Base-by-base conservation (phyloP, 2,888 invertebrate species). In the Elysia crispata region DNA sequence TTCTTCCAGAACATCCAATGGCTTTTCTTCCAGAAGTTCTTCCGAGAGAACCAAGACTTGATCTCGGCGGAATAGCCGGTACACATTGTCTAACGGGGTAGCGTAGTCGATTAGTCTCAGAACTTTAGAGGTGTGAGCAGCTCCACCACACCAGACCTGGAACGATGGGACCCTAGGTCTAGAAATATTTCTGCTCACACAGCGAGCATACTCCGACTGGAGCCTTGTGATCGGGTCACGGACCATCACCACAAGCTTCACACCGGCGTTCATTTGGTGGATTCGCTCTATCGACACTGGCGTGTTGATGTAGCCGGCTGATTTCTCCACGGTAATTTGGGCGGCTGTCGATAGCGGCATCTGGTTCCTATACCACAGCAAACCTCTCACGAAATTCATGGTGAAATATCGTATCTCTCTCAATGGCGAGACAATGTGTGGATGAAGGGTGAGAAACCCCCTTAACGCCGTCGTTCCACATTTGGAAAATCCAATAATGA, bases 41-140 rank as follows among this genome's bases (percentile, higher is more conserved):
- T 77, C 77, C 0, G 25, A 15, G 6, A 77, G 20, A 13, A 77
- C 33, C n/a, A 77, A 31, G 15, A 77, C 60, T n/a, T 77, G 77
- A 30, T 54, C 20, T 0, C 30, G 0, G 15, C 15, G 33, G 23
- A 77, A 77, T 33, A 69, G 1, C 0, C 33, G 23, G 33, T 31
- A 77, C 1, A 60, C 69, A 18, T 69, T 1, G 11, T 30, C 25
- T 8, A 77, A 23, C 25, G 50, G 50, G 1, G 15, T 54, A 11
- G 1, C 31, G 23, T 70, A 77, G 57, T 77, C 54, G 13, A 66
- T 50, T 11, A 41, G 41, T 41, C 41, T 41, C 41, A 41, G 41
- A 11, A 41, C 41, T 3, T 11, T 41, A 11, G 41, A 11, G 3
- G 41, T 6, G 3, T 41, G 41, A 41, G 41, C 41, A 41, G 41